Evolutionary conservation across 2,888 invertebrate genomes (phyloP), one percentile per base, ranked within the genome.

Genomic region (Agonopterix heracliana): DNA sequence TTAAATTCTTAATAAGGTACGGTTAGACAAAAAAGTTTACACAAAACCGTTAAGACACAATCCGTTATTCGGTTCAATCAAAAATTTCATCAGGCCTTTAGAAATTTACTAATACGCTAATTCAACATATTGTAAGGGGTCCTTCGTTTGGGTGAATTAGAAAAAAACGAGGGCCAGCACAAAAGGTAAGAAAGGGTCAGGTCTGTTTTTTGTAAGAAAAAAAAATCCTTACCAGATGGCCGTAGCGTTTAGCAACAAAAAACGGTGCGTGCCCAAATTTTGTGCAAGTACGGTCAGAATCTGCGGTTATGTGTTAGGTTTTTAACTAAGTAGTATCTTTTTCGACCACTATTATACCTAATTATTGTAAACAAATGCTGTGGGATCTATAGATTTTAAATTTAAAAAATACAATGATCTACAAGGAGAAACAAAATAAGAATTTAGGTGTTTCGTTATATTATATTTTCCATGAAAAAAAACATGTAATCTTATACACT

Each of bases 131-230:
- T 87, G 86, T 79, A 74, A 80, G 81, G 85, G 87, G 77, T 74
- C 71, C 69, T 65, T 64, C 65, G 66, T 69, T 66, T 48, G 45
- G 62, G 65, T 58, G 61, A 56, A 52, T 53, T 60, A 71, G 74
- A 81, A 81, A 80, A 80, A 87, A 85, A 77, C 74, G 71, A 74
- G 83, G 86, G 82, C 81, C 70, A 80, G 81, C 72, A 78, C 70
- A 78, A 78, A 74, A 85, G 83, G 84, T 77, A 87, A 84, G 88
- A 88, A 88, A 87, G 88, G 88, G 87, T 88, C 88, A 88, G 87
- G 71, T 67, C 66, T 75, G 79, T 74, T 85, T 86, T 78, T 79
- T 78, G 75, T 70, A 69, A 66, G 73, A 83, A 85, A 86, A 85
- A 84, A 17, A 84, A 81, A 73, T 74, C 72, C 74, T 80, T 76